Base-by-base conservation (phyloP, 2,888 invertebrate genomes). In the Galeruca laticollis region DNA sequence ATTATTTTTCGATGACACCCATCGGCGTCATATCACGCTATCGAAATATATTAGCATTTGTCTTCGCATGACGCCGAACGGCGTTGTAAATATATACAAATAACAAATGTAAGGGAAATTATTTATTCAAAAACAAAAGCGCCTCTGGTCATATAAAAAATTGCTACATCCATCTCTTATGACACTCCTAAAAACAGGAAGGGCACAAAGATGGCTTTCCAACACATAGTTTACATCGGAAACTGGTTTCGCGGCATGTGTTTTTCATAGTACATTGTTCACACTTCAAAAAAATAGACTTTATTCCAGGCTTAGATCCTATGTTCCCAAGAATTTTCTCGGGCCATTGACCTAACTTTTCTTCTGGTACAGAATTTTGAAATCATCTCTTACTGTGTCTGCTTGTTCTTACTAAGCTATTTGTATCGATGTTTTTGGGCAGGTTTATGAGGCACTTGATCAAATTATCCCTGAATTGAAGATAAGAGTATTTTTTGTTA, bases 291-390 rank as follows among this genome's bases (percentile, higher is more conserved):
- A 26, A 26, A 26, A 26, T 4, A 0, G 26, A 26, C 5, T 26
- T 5, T 26, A 62, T 62, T 40, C 35, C 20, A 54, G 57, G 62
- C 26, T 68, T 65, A 37, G 56, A 33, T 54, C 56, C 65, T 60
- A 65, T 56, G n/a, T 33, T 47, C 60, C 69, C 69, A 57, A 61
- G 60, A 65, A 65, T 70, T 70, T 70, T 70, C 51, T 70, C 69
- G 61, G 60, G 60, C 69, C 69, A 70, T 54, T 68, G 68, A 33
- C 68, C 68, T 60, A 40, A 15, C 31, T 65, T 60, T 59, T 61
- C 51, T 52, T 70, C 40, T n/a, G n/a, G n/a, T n/a, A n/a, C n/a
- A n/a, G n/a, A n/a, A n/a, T n/a, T n/a, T n/a, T n/a, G n/a, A n/a
- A 59, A 63, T 69, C n/a, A n/a, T 40, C 33, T 33, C 4, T 33